These are phyloP conservation scores for Orthosia incerta DNA, from an alignment of 2,888 invertebrate genomes.

Conservation along the genomic window DNA sequence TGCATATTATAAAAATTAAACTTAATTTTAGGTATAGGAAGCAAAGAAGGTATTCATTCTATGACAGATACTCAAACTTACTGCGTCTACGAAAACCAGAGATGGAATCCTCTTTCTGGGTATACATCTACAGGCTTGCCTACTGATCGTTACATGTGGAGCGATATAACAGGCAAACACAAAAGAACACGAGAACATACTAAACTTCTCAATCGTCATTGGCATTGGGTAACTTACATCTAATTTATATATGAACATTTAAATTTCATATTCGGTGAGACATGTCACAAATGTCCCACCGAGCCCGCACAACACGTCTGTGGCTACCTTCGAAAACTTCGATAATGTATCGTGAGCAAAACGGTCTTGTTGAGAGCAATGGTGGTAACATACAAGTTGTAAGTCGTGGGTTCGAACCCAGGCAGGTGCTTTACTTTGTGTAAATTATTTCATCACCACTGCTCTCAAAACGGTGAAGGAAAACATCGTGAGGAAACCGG, in stretches of 20 bases:
- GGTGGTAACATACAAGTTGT: too few relatives aligned
- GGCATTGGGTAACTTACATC: conserved; percentile 94
- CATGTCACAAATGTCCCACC: too few relatives aligned
- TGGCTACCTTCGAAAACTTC: background rate
- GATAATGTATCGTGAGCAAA: background rate
- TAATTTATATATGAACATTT: conserved; percentile 8
- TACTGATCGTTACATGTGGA: conserved; percentile 97
- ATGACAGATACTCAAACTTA: conserved; percentile 97
- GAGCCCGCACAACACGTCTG: background rate
- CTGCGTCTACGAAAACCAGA: conserved; percentile 98
- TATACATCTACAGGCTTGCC: conserved; percentile 96
- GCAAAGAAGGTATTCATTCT: conserved; percentile 90
- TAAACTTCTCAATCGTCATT: conserved; percentile 95
- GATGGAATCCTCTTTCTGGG: conserved; percentile 98
- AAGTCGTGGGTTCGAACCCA: too few relatives aligned
- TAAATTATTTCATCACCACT: too few relatives aligned
- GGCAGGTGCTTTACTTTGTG: too few relatives aligned
- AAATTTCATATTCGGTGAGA: too few relatives aligned
- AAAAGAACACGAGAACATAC: conserved; percentile 96
- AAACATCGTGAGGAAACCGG: too few relatives aligned
- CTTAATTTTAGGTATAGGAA: conserved; percentile 79
- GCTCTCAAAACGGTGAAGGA: too few relatives aligned
- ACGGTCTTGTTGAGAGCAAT: background rate
- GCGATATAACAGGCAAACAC: conserved; percentile 96
- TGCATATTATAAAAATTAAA: background rate